Base-by-base conservation (phyloP, 2,888 invertebrate species). In the Agrochola litura region DNA sequence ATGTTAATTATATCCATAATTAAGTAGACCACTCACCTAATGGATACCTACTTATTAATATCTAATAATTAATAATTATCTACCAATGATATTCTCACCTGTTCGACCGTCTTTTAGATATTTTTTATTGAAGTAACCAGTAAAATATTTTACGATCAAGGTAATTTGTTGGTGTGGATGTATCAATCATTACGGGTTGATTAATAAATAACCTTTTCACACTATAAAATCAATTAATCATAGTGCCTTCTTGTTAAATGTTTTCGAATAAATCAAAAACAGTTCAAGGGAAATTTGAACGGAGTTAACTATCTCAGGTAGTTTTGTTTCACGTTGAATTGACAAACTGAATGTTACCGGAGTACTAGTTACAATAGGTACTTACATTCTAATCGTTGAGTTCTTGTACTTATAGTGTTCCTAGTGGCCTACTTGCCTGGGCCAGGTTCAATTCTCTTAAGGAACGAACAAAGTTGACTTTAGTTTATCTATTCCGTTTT, bases 1-100 rank as follows among this genome's bases (percentile, higher is more conserved):
- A 37, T 52, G 66, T 8, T 67, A 67, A 82, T 77, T 73, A 56
- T 60, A 37, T 81, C 14, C 43, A 73, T 69, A 69, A 69, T 69
- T 69, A 73, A 54, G 10, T 14, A 64, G 58, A n/a, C 16, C 37
- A 73, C 69, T 69, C 54, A 70, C 43, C 14, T 30, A 41, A 30
- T 14, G 16, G 14, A 56, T 61, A 65, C 9, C n/a, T 68, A 52
- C 22, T 52, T 56, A 56, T 52, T 63, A 37, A 46, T 49, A 72
- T 52, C 25, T 6, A 25, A 14, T 69, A 46, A 65, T 69, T 41
- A 65, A 30, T 64, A 30, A 22, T 54, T 22, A 60, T 25, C 12
- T 37, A 56, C 4, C 63, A 43, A 63, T 76, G 56, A 56, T 56
- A 56, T 63, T 49, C 65, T 22, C 46, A 63, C 25, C n/a, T 66